phyloP scores from a whole-genome alignment of 2,888 invertebrate species.

The Elysia crispata region DNA sequence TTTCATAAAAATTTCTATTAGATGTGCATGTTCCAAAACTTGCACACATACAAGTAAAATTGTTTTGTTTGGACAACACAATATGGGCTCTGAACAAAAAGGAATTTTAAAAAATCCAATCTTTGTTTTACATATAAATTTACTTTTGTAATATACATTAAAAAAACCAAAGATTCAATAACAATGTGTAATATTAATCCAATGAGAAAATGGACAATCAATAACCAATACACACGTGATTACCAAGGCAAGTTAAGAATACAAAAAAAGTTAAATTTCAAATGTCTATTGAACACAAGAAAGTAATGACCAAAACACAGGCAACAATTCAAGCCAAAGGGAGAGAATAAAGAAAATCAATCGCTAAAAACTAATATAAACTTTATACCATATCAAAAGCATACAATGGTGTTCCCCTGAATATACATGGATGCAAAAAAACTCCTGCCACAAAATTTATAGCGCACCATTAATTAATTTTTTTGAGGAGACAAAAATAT shows the following conservation, averaged over 20 bases:
- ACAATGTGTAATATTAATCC: slow-evolving; percentile 49
- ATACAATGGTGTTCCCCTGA: slow-evolving; percentile 14
- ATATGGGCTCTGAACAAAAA: not conserved
- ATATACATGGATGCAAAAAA: too few species aligned
- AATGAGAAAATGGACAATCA: slow-evolving; percentile 42
- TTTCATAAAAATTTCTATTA: too few species aligned
- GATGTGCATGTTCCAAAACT: not conserved
- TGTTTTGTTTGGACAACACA: not conserved
- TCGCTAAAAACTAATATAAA: slow-evolving; percentile 36
- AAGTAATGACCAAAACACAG: slow-evolving; percentile 23
- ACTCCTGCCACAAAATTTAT: too few species aligned
- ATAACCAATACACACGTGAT: slow-evolving; percentile 47
- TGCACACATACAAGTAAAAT: not conserved
- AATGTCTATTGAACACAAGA: slow-evolving; percentile 42
- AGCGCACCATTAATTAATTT: too few species aligned
- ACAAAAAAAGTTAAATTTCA: slow-evolving; percentile 37
- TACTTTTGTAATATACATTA: slow-evolving; percentile 47
- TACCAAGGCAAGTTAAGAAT: slow-evolving; percentile 49
- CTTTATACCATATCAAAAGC: slow-evolving; percentile 46
- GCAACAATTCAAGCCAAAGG: slow-evolving; percentile 31
- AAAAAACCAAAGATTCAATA: slow-evolving; percentile 48
- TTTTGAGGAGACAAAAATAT: too few species aligned
- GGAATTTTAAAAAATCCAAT: not conserved
- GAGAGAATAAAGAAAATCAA: slow-evolving; percentile 32
- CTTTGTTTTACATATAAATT: slow-evolving; percentile 43